These are phyloP conservation scores for Acheta domesticus DNA, from an alignment of 2,888 invertebrate genomes.

Conservation along the genomic window DNA sequence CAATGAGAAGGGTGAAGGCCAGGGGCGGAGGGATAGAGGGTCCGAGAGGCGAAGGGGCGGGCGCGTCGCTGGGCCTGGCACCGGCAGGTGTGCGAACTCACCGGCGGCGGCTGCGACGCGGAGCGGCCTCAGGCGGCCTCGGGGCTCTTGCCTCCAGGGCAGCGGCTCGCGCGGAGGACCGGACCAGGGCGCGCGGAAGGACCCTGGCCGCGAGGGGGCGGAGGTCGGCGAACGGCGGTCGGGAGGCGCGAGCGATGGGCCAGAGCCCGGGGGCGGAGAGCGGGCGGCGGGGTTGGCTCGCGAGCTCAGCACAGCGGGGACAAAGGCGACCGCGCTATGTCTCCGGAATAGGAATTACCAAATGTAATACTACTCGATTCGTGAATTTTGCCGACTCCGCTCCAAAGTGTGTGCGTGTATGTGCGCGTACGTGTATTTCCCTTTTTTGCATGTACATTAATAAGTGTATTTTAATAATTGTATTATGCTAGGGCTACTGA, in stretches of 20 bases:
- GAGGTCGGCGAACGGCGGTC: not conserved
- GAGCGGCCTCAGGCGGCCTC: not conserved
- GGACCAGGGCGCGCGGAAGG: no score
- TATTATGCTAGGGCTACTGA: conserved; percentile 18
- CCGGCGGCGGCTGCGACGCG: not conserved
- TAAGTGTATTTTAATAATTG: conserved; percentile 18
- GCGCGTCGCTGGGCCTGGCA: not conserved
- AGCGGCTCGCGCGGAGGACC: no score
- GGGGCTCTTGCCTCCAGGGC: no score
- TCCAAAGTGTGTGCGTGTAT: not conserved
- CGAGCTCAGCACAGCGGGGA: not conserved
- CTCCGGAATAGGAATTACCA: conserved; percentile 11
- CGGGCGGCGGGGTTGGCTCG: not conserved
- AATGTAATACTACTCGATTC: conserved; percentile 11
- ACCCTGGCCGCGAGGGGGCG: not conserved
- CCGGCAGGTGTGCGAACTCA: not conserved
- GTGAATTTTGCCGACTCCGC: conserved; percentile 10
- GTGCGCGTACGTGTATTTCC: conserved; percentile 6
- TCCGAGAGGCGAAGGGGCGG: not conserved
- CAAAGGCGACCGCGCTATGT: conserved; percentile 18
- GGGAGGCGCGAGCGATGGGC: not conserved
- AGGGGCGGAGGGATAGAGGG: no score
- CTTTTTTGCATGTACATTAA: conserved; percentile 10
- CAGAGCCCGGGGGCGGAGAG: not conserved
- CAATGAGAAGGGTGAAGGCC: no score